These are phyloP conservation scores for Cichladusa arquata DNA, from an alignment of 2,113 vertebrate species.

Conservation along the genomic window DNA sequence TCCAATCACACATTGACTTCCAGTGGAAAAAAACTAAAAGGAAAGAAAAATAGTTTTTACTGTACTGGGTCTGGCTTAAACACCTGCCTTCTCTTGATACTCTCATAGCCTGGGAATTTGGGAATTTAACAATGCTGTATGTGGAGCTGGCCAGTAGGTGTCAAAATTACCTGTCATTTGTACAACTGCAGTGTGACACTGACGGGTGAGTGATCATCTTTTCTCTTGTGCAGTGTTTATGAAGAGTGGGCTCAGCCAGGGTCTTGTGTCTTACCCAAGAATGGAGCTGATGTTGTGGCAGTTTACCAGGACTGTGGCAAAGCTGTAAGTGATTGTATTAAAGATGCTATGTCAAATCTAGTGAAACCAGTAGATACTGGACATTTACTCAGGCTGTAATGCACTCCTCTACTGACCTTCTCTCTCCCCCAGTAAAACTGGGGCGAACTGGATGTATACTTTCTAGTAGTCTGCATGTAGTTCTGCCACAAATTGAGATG, in stretches of 20 bases:
- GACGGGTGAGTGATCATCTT: not conserved
- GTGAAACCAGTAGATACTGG: not conserved
- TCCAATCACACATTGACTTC: not conserved
- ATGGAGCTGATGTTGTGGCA: not conserved
- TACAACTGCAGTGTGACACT: not conserved
- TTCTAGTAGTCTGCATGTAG: not conserved
- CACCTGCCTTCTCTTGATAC: not conserved
- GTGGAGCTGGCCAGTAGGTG: conserved; percentile 54
- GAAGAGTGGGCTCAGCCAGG: not conserved
- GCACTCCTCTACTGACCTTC: not conserved
- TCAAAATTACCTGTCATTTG: conserved; percentile 64
- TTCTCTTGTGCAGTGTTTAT: not conserved
- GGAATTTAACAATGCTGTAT: conserved; percentile 19
- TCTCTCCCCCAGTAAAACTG: not conserved
- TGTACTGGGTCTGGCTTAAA: not conserved
- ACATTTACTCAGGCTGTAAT: not conserved
- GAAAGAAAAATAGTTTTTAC: not conserved
- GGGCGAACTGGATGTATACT: not conserved
- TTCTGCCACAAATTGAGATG: not conserved
- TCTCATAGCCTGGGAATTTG: not conserved
- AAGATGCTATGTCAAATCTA: not conserved
- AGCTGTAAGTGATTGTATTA: not conserved
- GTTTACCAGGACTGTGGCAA: not conserved
- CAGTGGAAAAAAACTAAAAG: not conserved
- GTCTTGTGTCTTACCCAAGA: not conserved